Evolutionary conservation across 2,888 invertebrate genomes (phyloP).

Genomic region (Agrochola lota): DNA sequence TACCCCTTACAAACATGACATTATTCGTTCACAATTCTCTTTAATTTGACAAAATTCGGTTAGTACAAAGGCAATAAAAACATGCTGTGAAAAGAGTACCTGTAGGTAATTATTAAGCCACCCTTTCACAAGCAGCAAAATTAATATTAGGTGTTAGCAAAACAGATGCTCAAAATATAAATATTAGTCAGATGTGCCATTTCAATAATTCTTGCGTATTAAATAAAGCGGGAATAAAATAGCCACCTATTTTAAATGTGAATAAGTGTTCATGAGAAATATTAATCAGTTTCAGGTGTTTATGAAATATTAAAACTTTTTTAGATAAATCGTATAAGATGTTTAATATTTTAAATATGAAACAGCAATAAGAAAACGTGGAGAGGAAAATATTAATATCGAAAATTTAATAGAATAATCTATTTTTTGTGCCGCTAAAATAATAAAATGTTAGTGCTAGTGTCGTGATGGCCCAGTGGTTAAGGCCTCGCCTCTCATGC

Average conservation of each 20-base stretch:
- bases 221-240: background rate
- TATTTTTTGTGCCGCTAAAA: background rate
- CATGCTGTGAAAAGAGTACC: slow-evolving; percentile 26
- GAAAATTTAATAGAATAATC: background rate
- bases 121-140: slow-evolving; percentile 21
- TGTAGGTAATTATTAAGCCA: slow-evolving; percentile 37
- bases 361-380: background rate
- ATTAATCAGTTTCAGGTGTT: background rate
- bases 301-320: background rate
- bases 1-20: slow-evolving; percentile 38
- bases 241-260: background rate
- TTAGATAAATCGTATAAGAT: background rate
- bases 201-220: slow-evolving; percentile 1
- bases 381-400: too few species aligned
- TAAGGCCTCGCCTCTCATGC: too few species aligned
- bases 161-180: slow-evolving; percentile 34
- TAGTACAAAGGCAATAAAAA: slow-evolving; percentile 43
- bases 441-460: too few species aligned
- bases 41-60: slow-evolving; percentile 40
- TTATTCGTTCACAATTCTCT: slow-evolving; percentile 35
- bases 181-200: slow-evolving; percentile 5
- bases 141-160: slow-evolving; percentile 34
- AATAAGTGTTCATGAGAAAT: background rate
- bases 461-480: too few species aligned
- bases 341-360: background rate